These are phyloP conservation scores for Rhabdornis inornatus DNA, from an alignment of 2,113 vertebrate genomes.

Conservation along the genomic window DNA sequence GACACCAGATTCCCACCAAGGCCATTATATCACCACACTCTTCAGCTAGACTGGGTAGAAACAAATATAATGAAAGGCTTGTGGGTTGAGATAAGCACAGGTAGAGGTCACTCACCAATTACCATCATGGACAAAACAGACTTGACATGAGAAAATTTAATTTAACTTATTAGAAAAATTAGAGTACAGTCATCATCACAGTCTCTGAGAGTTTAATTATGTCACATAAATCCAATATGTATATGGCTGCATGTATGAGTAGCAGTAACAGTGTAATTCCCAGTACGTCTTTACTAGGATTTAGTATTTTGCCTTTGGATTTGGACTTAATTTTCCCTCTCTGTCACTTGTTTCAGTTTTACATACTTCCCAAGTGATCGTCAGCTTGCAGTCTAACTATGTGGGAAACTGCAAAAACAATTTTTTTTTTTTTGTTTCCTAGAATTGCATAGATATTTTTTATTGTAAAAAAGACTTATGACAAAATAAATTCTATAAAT, in stretches of 20 bases:
- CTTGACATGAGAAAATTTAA: neutral
- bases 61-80: neutral
- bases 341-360: neutral
- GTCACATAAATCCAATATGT: neutral
- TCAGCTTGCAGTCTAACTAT: neutral
- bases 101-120: neutral
- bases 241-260: neutral
- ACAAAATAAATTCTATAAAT: neutral
- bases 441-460: neutral
- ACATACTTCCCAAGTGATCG: neutral
- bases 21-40: rapidly evolving
- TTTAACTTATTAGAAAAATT: neutral
- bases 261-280: neutral
- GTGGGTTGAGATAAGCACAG: neutral
- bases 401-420: neutral
- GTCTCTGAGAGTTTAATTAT: neutral
- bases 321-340: neutral
- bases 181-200: neutral
- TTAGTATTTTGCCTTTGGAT: neutral
- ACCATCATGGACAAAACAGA: neutral
- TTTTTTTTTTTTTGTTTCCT: neutral
- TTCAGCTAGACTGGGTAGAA: neutral
- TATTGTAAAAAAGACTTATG: neutral
- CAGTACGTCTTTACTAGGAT: neutral
- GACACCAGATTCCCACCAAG: neutral